phyloP scores from a whole-genome alignment of 2,888 invertebrate species.

The Griposia aprilina region DNA sequence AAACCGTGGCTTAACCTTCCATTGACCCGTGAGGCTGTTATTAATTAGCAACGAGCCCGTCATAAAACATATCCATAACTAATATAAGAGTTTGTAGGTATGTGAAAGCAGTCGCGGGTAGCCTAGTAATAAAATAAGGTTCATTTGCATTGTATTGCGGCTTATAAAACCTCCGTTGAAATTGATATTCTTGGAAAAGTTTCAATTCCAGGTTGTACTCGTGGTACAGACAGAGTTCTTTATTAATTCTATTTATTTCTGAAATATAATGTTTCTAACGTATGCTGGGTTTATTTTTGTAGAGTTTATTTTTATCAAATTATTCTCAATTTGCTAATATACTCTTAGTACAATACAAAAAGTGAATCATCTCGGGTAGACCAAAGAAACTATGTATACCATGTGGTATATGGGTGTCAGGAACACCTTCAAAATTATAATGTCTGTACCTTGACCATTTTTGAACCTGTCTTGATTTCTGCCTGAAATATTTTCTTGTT shows the following conservation, averaged over 20 bases:
- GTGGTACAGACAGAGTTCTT: background rate
- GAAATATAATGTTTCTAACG: background rate
- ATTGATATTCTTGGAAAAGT: slow-evolving; percentile 18
- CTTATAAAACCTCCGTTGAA: background rate
- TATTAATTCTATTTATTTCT: background rate
- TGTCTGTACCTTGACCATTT: too few relatives aligned
- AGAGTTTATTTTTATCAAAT: background rate
- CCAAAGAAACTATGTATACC: too few relatives aligned
- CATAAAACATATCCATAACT: background rate
- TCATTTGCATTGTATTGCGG: slow-evolving; percentile 34
- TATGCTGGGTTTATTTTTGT: too few relatives aligned
- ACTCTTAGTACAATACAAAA: background rate
- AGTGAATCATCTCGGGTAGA: background rate
- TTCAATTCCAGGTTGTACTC: background rate
- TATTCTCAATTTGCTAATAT: background rate
- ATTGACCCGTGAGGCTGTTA: too few relatives aligned
- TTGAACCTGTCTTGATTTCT: too few relatives aligned
- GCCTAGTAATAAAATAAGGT: slow-evolving; percentile 18
- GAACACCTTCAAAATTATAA: too few relatives aligned
- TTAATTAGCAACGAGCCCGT: too few relatives aligned
- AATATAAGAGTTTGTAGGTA: background rate
- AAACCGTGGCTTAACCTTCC: too few relatives aligned
- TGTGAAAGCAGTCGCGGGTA: background rate
- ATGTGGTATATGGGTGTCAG: too few relatives aligned
- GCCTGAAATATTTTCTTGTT: too few relatives aligned